Conservation (phyloP, 2,113 vertebrate genomes). For the Melanostigma gelatinosum region DNA sequence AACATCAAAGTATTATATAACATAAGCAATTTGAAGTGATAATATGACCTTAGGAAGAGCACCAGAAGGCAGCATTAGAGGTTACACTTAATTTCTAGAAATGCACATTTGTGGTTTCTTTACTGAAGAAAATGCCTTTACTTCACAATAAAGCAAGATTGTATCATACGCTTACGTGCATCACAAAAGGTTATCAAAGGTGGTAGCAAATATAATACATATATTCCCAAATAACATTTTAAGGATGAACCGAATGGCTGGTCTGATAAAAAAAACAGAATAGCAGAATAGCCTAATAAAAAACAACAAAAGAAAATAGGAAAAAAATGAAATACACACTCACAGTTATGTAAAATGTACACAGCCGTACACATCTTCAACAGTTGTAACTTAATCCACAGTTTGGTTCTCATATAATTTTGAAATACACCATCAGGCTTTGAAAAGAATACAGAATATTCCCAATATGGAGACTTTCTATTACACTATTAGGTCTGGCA, state of each 20-base stretch:
- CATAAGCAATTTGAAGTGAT: not conserved
- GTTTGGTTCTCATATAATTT: not conserved
- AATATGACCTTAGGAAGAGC: not conserved
- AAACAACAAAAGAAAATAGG: not conserved
- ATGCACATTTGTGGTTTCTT: not conserved
- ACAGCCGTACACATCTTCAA: constrained; percentile 10
- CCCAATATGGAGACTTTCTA: constrained; percentile 45
- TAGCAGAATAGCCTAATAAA: not conserved
- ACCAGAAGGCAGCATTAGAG: constrained; percentile 25
- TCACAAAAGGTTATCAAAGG: constrained; percentile 12
- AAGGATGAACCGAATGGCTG: not conserved
- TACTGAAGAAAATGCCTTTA: constrained; percentile 28
- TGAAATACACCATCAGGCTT: constrained; percentile 15
- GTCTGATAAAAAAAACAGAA: not conserved
- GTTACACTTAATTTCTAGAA: not conserved
- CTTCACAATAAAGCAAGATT: constrained; percentile 7
- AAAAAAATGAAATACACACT: not conserved
- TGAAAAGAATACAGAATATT: constrained; percentile 39
- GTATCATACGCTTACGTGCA: not conserved
- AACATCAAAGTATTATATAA: not conserved
- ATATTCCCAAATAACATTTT: constrained; percentile 4
- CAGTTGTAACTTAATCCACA: constrained; percentile 14
- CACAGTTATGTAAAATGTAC: constrained; percentile 9
- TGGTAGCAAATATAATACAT: constrained; percentile 15
- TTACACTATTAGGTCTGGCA: constrained; percentile 28